Evolutionary conservation across 2,113 vertebrate genomes (phyloP).

Genomic region (Clupea harengus): DNA sequence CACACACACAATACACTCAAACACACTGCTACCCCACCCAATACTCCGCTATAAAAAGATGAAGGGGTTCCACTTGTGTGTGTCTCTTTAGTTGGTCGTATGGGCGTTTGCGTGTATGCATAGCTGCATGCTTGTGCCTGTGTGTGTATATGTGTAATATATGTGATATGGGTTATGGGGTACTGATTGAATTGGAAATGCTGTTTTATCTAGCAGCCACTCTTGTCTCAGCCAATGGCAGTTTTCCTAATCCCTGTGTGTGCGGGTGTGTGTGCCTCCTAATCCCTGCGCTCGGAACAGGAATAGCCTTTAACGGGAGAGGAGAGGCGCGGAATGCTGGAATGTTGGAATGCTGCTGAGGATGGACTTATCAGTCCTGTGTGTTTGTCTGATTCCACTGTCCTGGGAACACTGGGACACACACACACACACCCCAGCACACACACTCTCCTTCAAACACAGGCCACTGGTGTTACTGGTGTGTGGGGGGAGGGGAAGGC

Average conservation of each 20-base stretch:
- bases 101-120: slow-evolving; percentile 7
- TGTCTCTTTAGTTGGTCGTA: background rate
- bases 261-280: background rate
- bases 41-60: slow-evolving; percentile 2
- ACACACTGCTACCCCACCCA: slow-evolving; percentile 1
- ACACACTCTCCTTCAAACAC: background rate
- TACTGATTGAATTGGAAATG: slow-evolving; percentile 9
- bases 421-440: background rate
- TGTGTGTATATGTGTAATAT: background rate
- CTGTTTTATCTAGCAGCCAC: background rate
- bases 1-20: background rate
- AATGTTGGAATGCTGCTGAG: slow-evolving; percentile 15
- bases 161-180: background rate
- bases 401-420: background rate
- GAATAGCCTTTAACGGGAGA: slow-evolving; percentile 14
- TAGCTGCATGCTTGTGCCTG: background rate
- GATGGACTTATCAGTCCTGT: slow-evolving; percentile 13
- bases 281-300: slow-evolving; percentile 13
- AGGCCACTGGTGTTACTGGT: background rate
- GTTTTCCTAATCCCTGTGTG: slow-evolving; percentile 4
- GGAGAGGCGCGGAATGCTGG: slow-evolving; percentile 12
- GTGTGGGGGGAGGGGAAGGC: background rate
- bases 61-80: background rate
- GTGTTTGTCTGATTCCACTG: slow-evolving; percentile 15
- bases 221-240: slow-evolving; percentile 2